These are phyloP conservation scores for Sapayoa aenigma DNA, from an alignment of 2,113 vertebrate genomes.

Conservation along the genomic window DNA sequence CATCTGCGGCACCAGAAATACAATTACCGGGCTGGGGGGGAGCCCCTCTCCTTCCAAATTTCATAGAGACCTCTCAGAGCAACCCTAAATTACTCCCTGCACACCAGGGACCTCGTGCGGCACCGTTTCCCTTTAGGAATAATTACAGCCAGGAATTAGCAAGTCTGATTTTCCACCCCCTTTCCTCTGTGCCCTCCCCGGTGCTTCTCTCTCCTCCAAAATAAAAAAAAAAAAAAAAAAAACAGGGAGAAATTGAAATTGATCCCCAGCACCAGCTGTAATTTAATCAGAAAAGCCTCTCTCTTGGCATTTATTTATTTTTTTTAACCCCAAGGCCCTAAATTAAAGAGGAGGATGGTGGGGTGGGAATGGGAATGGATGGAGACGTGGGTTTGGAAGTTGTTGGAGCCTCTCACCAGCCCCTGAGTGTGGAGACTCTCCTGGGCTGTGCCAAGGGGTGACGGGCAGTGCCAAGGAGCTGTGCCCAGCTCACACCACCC, in stretches of 20 bases:
- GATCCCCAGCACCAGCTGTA: slow-evolving; percentile 14
- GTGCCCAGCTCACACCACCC: fast-evolving
- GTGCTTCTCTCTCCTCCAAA: not conserved
- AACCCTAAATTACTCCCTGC: not conserved
- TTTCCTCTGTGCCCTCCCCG: not conserved
- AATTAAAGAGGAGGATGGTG: not conserved
- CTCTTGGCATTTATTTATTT: not conserved
- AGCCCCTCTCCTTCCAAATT: not conserved
- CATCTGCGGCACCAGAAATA: slow-evolving; percentile 58
- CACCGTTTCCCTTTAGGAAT: not conserved
- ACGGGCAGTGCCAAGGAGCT: not conserved
- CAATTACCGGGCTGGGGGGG: not conserved
- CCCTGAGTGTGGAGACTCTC: fast-evolving
- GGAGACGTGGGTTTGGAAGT: not conserved
- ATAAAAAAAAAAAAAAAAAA: not conserved
- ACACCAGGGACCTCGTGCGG: not conserved
- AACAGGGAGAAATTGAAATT: slow-evolving; percentile 43
- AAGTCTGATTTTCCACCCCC: slow-evolving; percentile 29
- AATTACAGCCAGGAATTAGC: slow-evolving; percentile 22
- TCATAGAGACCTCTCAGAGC: not conserved
- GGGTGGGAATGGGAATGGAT: not conserved
- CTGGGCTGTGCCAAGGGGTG: fast-evolving
- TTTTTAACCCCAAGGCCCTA: not conserved
- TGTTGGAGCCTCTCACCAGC: not conserved
- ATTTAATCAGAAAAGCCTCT: slow-evolving; percentile 47